Conservation (phyloP, 30 jellyfish, hydroid and myxozoan genomes). For the Aurelia aurita complex sp. Pacific region DNA sequence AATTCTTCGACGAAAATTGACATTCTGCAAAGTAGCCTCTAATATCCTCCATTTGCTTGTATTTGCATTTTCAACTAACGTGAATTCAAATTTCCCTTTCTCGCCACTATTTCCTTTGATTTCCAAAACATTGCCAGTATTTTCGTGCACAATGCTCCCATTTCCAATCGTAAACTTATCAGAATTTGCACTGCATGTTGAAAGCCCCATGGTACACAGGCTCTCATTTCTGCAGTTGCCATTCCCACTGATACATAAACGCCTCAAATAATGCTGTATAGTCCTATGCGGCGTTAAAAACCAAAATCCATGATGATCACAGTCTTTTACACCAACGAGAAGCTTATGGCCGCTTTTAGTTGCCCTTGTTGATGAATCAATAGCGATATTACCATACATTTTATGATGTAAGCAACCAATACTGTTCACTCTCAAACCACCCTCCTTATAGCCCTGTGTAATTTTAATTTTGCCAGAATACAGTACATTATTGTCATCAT, state of each 20-base stretch:
- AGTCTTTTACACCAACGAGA: neutral
- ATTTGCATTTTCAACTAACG: neutral
- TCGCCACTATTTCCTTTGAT: neutral
- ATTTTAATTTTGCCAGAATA: neutral
- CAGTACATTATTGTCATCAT: conserved; percentile 33
- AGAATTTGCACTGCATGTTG: neutral
- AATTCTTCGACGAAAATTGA: conserved; percentile 1
- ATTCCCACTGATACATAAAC: neutral
- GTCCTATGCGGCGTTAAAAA: conserved; percentile 5
- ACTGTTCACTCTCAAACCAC: neutral
- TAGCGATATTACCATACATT: neutral
- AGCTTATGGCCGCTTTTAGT: neutral
- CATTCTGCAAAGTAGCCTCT: neutral
- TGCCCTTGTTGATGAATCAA: neutral
- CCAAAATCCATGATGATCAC: conserved; percentile 14
- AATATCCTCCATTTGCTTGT: conserved; percentile 22
- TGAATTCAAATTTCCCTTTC: neutral
- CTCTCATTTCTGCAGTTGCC: neutral
- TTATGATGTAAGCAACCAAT: conserved; percentile 27
- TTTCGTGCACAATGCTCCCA: neutral
- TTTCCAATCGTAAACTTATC: neutral
- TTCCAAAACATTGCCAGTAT: neutral
- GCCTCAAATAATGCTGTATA: conserved; percentile 7
- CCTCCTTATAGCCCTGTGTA: neutral
- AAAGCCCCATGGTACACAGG: neutral